phyloP scores from a whole-genome alignment of 2,113 vertebrate species.

The Leptobrachium ailaonicum region DNA sequence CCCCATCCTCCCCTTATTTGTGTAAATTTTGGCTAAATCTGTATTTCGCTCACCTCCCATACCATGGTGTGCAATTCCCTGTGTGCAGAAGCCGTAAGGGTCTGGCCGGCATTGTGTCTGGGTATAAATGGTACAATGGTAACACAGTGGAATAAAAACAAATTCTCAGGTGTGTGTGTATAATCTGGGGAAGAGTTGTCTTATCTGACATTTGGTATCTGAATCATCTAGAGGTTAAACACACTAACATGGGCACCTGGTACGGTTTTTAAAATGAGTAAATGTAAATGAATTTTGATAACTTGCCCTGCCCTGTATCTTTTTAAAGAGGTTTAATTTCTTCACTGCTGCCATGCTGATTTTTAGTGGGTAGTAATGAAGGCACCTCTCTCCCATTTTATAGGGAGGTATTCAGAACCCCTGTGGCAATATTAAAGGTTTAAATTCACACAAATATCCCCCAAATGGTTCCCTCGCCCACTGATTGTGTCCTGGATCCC shows the following conservation, averaged over 20 bases:
- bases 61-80: slow-evolving; percentile 34
- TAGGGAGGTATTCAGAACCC: neutral
- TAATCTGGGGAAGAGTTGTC: slow-evolving; percentile 68
- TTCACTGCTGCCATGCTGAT: slow-evolving; percentile 28
- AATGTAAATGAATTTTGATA: neutral
- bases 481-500: slow-evolving; percentile 50
- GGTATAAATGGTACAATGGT: slow-evolving; percentile 71
- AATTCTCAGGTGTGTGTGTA: slow-evolving; percentile 57
- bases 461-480: slow-evolving; percentile 21
- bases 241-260: slow-evolving; percentile 24
- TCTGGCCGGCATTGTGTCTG: slow-evolving; percentile 79
- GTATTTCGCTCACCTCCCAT: slow-evolving; percentile 17
- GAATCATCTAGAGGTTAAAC: neutral
- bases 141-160: slow-evolving; percentile 60
- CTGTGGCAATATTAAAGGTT: slow-evolving; percentile 15
- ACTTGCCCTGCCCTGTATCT: neutral
- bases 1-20: slow-evolving; percentile 60
- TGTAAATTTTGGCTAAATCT: slow-evolving; percentile 1
- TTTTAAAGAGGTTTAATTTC: neutral
- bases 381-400: neutral
- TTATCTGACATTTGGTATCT: slow-evolving; percentile 14
- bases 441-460: slow-evolving; percentile 20
- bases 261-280: neutral
- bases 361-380: slow-evolving; percentile 11
- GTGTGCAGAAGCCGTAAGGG: slow-evolving; percentile 66